These are phyloP conservation scores for Pseudopodoces humilis DNA, from an alignment of 2,113 vertebrate genomes.

Conservation along the genomic window DNA sequence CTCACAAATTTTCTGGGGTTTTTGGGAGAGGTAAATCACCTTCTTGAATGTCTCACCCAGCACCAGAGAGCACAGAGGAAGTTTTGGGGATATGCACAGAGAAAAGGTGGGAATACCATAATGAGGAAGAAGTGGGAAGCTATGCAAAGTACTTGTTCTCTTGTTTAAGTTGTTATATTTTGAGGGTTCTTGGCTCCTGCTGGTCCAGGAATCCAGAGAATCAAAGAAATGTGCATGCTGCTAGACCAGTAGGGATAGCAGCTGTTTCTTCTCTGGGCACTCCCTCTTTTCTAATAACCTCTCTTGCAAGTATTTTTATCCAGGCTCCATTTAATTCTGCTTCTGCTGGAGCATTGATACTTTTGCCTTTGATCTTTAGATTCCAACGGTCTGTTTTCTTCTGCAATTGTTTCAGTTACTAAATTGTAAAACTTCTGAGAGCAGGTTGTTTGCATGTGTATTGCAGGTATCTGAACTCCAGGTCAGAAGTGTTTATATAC, in stretches of 20 bases:
- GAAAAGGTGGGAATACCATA: neutral
- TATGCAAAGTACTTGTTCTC: neutral
- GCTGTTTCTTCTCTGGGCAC: conserved; percentile 1
- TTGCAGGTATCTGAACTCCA: neutral
- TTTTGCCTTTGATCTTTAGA: neutral
- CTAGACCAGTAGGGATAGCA: neutral
- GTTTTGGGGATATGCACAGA: neutral
- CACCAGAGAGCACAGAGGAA: neutral
- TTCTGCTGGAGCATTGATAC: neutral
- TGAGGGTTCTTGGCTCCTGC: neutral
- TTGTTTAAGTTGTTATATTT: neutral
- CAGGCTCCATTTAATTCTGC: neutral
- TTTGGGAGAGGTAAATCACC: neutral
- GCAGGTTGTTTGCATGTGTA: neutral
- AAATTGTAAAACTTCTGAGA: neutral
- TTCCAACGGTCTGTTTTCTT: neutral
- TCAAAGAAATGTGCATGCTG: neutral
- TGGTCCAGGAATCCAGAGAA: conserved; percentile 28
- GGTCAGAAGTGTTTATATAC: neutral
- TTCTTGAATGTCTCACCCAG: neutral
- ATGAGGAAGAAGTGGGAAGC: neutral
- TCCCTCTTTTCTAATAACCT: neutral
- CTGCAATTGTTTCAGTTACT: neutral
- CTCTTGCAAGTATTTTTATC: neutral
- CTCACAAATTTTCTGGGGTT: neutral